Evolutionary conservation across 2,888 invertebrate species (phyloP).

Genomic region (Athalia cordata): DNA sequence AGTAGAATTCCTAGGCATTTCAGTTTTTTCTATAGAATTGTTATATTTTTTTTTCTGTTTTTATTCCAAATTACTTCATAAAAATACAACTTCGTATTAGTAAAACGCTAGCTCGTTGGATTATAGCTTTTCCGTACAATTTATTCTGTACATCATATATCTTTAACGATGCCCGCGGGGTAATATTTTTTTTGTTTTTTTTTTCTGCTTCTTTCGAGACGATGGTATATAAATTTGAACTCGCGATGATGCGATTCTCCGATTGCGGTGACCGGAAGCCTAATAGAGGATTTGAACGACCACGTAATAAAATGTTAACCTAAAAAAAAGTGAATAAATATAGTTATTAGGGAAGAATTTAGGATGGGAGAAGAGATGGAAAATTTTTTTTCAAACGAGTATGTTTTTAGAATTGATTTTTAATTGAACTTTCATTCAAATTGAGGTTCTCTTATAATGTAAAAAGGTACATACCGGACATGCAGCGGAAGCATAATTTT

Average conservation of each 20-base stretch:
- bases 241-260: slow-evolving; percentile 5
- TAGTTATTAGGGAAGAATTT: not conserved
- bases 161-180: too few species aligned
- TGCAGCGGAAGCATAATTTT: slow-evolving; percentile 24
- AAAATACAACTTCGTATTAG: too few species aligned
- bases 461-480: slow-evolving; percentile 61
- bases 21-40: too few species aligned
- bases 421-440: slow-evolving; percentile 53
- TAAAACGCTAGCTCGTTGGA: too few species aligned
- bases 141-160: too few species aligned
- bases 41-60: too few species aligned
- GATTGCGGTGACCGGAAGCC: slow-evolving; percentile 1
- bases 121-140: too few species aligned
- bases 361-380: not conserved
- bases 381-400: not conserved
- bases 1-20: too few species aligned
- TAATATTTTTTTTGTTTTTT: too few species aligned
- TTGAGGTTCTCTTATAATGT: slow-evolving; percentile 54
- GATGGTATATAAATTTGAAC: not conserved
- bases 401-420: slow-evolving; percentile 53
- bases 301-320: not conserved
- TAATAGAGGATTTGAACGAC: not conserved
- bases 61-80: too few species aligned
- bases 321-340: not conserved
- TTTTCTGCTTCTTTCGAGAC: not conserved